Percentiles rank a stretch among this genome's conserved stretches.
phyloP scores from a whole-genome alignment of 2,888 invertebrate genomes.

The Tyria jacobaeae region DNA sequence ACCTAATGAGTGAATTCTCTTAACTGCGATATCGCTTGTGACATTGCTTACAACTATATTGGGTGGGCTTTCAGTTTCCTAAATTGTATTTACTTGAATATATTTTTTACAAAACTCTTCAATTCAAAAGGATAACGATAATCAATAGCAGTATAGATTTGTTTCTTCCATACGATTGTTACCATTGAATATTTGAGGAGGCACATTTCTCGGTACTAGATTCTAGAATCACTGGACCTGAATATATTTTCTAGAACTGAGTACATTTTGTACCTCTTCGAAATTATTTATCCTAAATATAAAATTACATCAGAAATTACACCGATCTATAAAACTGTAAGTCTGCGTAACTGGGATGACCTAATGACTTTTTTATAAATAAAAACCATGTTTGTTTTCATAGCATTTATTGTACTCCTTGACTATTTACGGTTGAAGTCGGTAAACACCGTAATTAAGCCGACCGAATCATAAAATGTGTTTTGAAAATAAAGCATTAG shows the following conservation, averaged over 20 bases:
- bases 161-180: no score
- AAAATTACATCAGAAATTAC: no score
- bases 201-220: no score
- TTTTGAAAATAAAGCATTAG: constrained; percentile 23
- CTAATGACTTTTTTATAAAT: not conserved
- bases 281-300: not conserved
- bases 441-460: constrained; percentile 18
- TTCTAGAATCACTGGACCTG: no score
- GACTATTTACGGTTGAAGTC: constrained; percentile 9
- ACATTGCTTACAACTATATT: no score
- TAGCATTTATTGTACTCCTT: constrained; percentile 2
- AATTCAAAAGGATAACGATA: not conserved
- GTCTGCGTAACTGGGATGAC: not conserved
- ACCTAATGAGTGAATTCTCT: no score
- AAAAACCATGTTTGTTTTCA: not conserved
- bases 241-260: no score
- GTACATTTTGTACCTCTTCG: not conserved
- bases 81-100: not conserved
- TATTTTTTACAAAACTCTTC: not conserved
- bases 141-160: no score
- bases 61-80: no score
- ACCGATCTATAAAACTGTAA: not conserved
- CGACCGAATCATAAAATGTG: constrained; percentile 11
- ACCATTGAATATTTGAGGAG: no score
- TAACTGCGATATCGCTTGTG: no score